Evolutionary conservation across 2,888 invertebrate genomes (phyloP).

Genomic region (Drosophila suboccidentalis): DNA sequence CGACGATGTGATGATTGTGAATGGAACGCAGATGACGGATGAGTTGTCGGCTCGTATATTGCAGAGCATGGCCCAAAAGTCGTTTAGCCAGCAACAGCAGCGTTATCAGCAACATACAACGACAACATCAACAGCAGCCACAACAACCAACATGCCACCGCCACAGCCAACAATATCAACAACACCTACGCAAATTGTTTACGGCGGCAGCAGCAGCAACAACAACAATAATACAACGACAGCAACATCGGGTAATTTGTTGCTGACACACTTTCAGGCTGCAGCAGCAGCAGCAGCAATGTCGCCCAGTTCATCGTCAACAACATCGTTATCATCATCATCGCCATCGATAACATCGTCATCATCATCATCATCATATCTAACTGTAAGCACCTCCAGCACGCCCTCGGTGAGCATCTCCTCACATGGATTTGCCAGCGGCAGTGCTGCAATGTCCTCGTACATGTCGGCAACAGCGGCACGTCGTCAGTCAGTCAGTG

Average conservation of each 20-base stretch:
- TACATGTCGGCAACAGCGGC: slow-evolving; percentile 70
- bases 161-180: slow-evolving; percentile 72
- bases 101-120: slow-evolving; percentile 66
- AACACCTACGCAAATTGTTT: slow-evolving; percentile 59
- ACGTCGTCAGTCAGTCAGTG: slow-evolving; percentile 77
- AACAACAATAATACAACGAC: slow-evolving; percentile 32
- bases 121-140: slow-evolving; percentile 43
- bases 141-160: slow-evolving; percentile 74
- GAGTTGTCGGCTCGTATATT: slow-evolving; percentile 85
- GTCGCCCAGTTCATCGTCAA: slow-evolving; percentile 43
- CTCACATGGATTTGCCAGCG: slow-evolving; percentile 70
- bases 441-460: slow-evolving; percentile 68
- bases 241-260: slow-evolving; percentile 50
- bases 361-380: slow-evolving; percentile 42
- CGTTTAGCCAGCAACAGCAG: slow-evolving; percentile 78
- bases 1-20: slow-evolving; percentile 85
- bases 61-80: slow-evolving; percentile 85
- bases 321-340: slow-evolving; percentile 35
- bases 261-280: slow-evolving; percentile 63
- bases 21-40: slow-evolving; percentile 86
- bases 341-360: slow-evolving; percentile 18
- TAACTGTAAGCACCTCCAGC: slow-evolving; percentile 53
- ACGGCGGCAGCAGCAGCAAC: slow-evolving; percentile 46
- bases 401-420: slow-evolving; percentile 65
- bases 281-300: slow-evolving; percentile 34